phyloP scores from a whole-genome alignment of 2,888 invertebrate genomes.

The Galerucella pusilla region DNA sequence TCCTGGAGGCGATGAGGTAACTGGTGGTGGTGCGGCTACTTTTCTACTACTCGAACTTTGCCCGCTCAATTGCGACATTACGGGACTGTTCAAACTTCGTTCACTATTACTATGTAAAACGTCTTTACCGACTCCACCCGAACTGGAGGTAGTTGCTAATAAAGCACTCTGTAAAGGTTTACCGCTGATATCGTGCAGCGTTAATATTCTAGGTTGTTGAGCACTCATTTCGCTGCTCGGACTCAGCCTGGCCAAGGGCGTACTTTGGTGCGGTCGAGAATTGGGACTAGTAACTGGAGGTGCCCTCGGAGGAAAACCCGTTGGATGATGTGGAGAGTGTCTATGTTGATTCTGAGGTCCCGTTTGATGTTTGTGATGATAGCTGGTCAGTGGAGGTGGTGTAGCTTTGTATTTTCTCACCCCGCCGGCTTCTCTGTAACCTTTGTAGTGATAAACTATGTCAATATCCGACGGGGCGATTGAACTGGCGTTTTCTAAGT shows the following conservation, averaged over 20 bases:
- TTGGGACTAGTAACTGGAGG: constrained; percentile 67
- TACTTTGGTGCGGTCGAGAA: constrained; percentile 86
- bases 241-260: constrained; percentile 88
- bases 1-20: constrained; percentile 75
- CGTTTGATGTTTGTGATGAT: constrained; percentile 81
- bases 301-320: constrained; percentile 79
- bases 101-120: constrained; percentile 92
- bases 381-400: constrained; percentile 82
- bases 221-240: constrained; percentile 93
- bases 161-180: constrained; percentile 91
- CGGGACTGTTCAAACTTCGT: constrained; percentile 90
- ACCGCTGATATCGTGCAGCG: constrained; percentile 92
- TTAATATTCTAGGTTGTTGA: constrained; percentile 92
- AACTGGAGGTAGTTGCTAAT: constrained; percentile 88
- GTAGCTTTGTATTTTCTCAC: constrained; percentile 89
- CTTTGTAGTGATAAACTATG: constrained; percentile 96
- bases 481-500: constrained; percentile 96
- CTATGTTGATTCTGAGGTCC: constrained; percentile 77
- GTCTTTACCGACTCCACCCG: constrained; percentile 84
- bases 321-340: constrained; percentile 82
- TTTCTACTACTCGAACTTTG: constrained; percentile 82
- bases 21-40: constrained; percentile 75
- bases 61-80: constrained; percentile 91
- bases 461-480: constrained; percentile 98
- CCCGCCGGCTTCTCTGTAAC: constrained; percentile 83